Base-by-base conservation (phyloP, 2,113 vertebrate genomes). In the Aleadryas rufinucha region DNA sequence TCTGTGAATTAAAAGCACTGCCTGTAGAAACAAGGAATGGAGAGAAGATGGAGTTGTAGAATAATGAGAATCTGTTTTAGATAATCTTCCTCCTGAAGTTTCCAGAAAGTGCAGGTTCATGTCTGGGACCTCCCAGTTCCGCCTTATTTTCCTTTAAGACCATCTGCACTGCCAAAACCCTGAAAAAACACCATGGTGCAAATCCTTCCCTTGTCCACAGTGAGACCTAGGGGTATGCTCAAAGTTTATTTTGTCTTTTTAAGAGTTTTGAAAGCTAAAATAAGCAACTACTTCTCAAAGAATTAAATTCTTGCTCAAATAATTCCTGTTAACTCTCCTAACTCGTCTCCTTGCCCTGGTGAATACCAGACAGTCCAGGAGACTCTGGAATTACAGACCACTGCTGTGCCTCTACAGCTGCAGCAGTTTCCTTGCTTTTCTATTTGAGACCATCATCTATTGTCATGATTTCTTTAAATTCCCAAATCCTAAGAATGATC, bases 181-280 rank as follows among this genome's bases (percentile, higher is more conserved):
- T 61, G 26, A 24, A 45, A 74, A 89, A 80, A 37, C 7, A 2
- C 9, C 2, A 1, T 0, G 0, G 12, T 45, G 16, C 23, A 71
- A 84, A 70, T 66, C 41, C 28, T 64, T 57, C 50, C 3, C 41
- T 64, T 77, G 71, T 20, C 56, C 56, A 22, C 47, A 7, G 2
- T 13, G 42, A 78, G 30, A 78, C 7, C 7, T 37, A 47, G 30
- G 42, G 44, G 1, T 17, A 31, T 33, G 22, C 17, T 27, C 26
- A 5, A 53, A 37, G 16, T 24, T 37, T 44, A 69, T 10, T 39
- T 87, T 70, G 13, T 18, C 37, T 81, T 84, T 81, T 49, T 15
- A 49, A 72, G 72, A 49, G 33, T 63, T 93, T 52, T 52, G 57
- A 76, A 72, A 64, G 14, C 35, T 89, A 45, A 84, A 89, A 68